Evolutionary conservation across 53 echinoderm and acorn worm species (phyloP).

Genomic region (Paracentrotus lividus): DNA sequence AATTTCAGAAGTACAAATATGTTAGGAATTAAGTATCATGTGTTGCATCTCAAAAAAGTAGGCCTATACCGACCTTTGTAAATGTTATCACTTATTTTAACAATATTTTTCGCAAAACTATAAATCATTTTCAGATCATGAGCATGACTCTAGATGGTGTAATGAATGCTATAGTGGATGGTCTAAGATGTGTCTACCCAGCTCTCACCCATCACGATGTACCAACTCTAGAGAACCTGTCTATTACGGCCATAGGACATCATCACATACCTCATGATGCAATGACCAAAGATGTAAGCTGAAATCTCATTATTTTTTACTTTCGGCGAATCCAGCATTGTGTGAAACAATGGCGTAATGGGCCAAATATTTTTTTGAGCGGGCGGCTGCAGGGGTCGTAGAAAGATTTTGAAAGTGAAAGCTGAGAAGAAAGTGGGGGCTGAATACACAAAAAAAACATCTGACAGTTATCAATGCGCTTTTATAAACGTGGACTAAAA

Average conservation of each 20-base stretch:
- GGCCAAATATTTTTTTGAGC: background rate
- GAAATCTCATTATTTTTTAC: background rate
- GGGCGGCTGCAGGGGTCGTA: too few relatives aligned
- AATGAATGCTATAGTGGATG: background rate
- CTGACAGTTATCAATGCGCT: too few relatives aligned
- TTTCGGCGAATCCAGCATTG: too few relatives aligned
- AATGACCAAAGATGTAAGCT: background rate
- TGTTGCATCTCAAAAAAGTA: too few relatives aligned
- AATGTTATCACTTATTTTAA: too few relatives aligned
- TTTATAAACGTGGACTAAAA: too few relatives aligned
- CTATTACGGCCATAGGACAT: conserved; percentile 18
- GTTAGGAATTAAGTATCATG: too few relatives aligned
- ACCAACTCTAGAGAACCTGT: background rate
- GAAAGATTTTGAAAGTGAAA: too few relatives aligned
- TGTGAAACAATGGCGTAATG: background rate
- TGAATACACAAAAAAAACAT: too few relatives aligned
- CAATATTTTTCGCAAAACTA: background rate
- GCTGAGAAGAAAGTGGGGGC: too few relatives aligned
- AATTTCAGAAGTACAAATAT: too few relatives aligned
- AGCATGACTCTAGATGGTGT: background rate
- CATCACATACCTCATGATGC: background rate
- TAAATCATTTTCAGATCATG: background rate
- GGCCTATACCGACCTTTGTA: too few relatives aligned
- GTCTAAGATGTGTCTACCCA: background rate
- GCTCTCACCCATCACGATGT: background rate